A percentile compares a stretch with the other conserved stretches of the same genome.
phyloP scores from a whole-genome alignment of 2,797 vertebrate species.

The Diceros bicornis region DNA sequence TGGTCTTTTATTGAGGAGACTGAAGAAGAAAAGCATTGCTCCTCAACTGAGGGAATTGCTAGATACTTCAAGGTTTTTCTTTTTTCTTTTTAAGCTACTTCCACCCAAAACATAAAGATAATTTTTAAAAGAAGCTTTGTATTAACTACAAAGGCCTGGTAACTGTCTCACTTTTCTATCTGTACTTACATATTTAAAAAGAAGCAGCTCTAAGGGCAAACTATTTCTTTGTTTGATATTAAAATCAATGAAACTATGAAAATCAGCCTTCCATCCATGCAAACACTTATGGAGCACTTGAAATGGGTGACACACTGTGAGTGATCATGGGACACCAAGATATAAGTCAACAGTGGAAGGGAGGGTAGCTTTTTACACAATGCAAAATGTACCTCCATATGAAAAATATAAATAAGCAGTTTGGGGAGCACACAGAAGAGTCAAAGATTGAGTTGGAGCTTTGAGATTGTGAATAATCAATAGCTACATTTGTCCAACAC shows the following conservation, averaged over 20 bases:
- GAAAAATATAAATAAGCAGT: background rate
- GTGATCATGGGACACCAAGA: background rate
- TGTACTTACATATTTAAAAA: constrained; percentile 49
- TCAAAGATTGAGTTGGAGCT: background rate
- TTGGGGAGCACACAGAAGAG: background rate
- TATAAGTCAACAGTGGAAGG: background rate
- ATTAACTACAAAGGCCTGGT: constrained; percentile 59
- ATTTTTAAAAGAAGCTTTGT: constrained; percentile 60
- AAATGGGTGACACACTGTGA: background rate
- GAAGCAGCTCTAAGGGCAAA: constrained; percentile 23
- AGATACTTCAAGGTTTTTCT: background rate
- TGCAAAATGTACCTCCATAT: background rate
- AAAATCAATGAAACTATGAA: constrained; percentile 65
- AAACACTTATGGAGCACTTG: background rate
- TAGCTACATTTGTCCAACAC: background rate
- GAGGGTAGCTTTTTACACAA: background rate
- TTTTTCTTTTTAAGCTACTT: constrained; percentile 61
- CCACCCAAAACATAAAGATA: constrained; percentile 33
- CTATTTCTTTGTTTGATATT: constrained; percentile 60
- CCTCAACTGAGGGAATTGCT: background rate
- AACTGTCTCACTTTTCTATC: constrained; percentile 53
- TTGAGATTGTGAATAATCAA: background rate
- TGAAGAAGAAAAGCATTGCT: background rate
- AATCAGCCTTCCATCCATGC: constrained; percentile 24
- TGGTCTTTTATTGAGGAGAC: background rate